These are phyloP conservation scores for Tribolium freemani DNA, from an alignment of 2,888 invertebrate genomes.

Conservation along the genomic window DNA sequence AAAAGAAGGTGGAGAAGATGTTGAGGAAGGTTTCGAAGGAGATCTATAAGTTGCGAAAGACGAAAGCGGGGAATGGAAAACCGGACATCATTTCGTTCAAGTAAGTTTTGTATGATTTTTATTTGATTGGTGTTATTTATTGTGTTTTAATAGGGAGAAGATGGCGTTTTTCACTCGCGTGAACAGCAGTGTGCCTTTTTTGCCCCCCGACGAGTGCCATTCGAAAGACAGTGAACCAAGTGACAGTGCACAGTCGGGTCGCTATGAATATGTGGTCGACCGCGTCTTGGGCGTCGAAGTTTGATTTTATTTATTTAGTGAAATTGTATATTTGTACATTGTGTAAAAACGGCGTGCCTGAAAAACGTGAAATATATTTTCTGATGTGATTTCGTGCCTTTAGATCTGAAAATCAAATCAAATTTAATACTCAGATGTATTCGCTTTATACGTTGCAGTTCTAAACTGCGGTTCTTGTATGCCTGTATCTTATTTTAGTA, in stretches of 20 bases:
- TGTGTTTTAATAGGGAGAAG: slow-evolving; percentile 83
- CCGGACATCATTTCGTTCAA: slow-evolving; percentile 94
- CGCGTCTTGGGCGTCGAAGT: slow-evolving; percentile 89
- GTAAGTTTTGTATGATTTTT: slow-evolving; percentile 71
- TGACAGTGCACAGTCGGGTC: slow-evolving; percentile 64
- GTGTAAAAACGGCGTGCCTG: slow-evolving; percentile 37
- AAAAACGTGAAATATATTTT: slow-evolving; percentile 38
- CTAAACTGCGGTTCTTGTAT: slow-evolving; percentile 52
- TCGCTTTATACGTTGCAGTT: slow-evolving; percentile 48
- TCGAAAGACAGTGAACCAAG: slow-evolving; percentile 47
- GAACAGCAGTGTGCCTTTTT: slow-evolving; percentile 81
- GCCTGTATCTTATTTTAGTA: slow-evolving; percentile 58
- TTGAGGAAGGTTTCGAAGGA: slow-evolving; percentile 91
- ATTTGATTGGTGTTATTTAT: slow-evolving; percentile 10
- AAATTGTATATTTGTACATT: slow-evolving; percentile 42
- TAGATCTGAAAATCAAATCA: slow-evolving; percentile 59
- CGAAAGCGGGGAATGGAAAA: slow-evolving; percentile 88
- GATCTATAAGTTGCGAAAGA: slow-evolving; percentile 90
- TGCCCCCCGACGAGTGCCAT: slow-evolving; percentile 77
- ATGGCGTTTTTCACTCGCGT: slow-evolving; percentile 95
- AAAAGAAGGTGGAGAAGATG: slow-evolving; percentile 83
- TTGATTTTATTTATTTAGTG: slow-evolving; percentile 66
- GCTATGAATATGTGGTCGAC: slow-evolving; percentile 87
- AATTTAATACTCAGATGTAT: slow-evolving; percentile 55
- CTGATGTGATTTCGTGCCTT: slow-evolving; percentile 65